Percentiles rank a stretch among this genome's conserved stretches.
phyloP scores from a whole-genome alignment of 2,113 vertebrate species.

The Datnioides undecimradiatus region DNA sequence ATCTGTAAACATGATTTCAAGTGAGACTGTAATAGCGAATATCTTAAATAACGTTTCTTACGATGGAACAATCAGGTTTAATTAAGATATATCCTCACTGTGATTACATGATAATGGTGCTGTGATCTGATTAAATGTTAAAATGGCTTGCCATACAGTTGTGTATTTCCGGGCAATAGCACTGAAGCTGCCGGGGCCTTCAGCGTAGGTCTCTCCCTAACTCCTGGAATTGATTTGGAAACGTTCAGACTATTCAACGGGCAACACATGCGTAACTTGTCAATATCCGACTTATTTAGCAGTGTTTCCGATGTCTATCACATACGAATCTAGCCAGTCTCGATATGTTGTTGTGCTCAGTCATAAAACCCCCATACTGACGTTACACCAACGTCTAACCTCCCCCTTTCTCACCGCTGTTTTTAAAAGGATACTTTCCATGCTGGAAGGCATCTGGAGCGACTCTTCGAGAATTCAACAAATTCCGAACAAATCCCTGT shows the following conservation, averaged over 20 bases:
- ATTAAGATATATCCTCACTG: no score
- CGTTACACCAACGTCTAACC: slow-evolving; percentile 6
- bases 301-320: neutral
- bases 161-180: slow-evolving; percentile 34
- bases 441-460: slow-evolving; percentile 75
- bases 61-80: no score
- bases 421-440: slow-evolving; percentile 88
- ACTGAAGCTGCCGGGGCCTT: slow-evolving; percentile 38
- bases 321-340: neutral
- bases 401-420: neutral
- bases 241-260: fast-evolving
- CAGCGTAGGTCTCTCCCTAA: neutral
- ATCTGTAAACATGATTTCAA: no score
- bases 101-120: no score
- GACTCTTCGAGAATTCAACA: neutral
- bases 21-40: no score
- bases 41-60: no score
- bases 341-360: neutral
- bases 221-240: neutral
- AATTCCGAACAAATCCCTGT: neutral
- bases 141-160: no score
- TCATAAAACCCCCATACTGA: neutral
- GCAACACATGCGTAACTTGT: fast-evolving
- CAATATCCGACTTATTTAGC: neutral
- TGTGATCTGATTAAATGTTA: no score